phyloP scores from a whole-genome alignment of 2,113 vertebrate genomes.

The Ochotona princeps region DNA sequence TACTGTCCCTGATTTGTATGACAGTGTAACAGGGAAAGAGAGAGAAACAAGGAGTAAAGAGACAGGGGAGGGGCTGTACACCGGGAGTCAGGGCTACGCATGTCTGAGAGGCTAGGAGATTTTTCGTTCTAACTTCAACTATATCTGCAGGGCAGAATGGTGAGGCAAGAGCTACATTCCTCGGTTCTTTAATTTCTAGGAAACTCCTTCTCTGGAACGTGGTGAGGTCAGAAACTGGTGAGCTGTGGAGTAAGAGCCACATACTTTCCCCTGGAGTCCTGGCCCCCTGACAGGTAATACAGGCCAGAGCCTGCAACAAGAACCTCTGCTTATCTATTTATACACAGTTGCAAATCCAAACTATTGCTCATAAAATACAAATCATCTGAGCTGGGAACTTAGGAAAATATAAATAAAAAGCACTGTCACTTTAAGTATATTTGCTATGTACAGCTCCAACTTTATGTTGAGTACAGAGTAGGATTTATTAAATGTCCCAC shows the following conservation, averaged over 20 bases:
- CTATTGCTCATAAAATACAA: conserved; percentile 59
- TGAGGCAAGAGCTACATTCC: conserved; percentile 29
- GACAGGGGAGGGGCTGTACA: neutral
- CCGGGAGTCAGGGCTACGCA: neutral
- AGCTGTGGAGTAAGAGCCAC: conserved; percentile 16
- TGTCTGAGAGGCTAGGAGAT: neutral
- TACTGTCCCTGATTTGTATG: conserved; percentile 61
- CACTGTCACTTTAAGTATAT: conserved; percentile 12
- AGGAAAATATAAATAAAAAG: conserved; percentile 46
- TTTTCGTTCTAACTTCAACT: conserved; percentile 41
- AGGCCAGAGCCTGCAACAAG: neutral
- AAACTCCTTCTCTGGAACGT: conserved; percentile 15
- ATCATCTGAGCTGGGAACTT: conserved; percentile 14
- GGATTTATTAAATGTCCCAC: neutral
- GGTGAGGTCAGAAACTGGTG: conserved; percentile 16
- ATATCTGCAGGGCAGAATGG: neutral
- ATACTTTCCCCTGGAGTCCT: conserved; percentile 16
- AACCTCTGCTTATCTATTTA: conserved; percentile 44
- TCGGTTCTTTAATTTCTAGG: conserved; percentile 27
- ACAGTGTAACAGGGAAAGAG: conserved; percentile 38
- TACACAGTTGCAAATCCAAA: conserved; percentile 12
- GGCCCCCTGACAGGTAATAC: neutral
- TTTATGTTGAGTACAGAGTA: conserved; percentile 25
- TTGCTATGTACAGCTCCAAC: neutral
- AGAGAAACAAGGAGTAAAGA: conserved; percentile 10